phyloP scores from a whole-genome alignment of 2,797 vertebrate genomes.

The Scolopax bukidnonensis region DNA sequence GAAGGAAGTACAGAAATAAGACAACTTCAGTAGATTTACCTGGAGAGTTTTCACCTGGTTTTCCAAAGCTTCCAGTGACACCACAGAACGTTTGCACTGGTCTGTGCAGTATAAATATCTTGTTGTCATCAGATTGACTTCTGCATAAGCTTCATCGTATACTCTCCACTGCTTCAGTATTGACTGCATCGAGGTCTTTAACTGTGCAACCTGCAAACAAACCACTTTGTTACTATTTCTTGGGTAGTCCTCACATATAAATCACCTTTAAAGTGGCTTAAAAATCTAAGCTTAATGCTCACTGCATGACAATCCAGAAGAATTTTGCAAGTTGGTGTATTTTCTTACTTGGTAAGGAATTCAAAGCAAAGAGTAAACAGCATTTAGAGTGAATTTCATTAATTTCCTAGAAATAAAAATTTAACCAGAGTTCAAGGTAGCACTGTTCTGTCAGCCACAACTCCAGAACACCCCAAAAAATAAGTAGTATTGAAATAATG shows the following conservation, averaged over 20 bases:
- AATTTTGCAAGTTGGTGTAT: neutral
- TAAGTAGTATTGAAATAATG: neutral
- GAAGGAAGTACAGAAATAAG: neutral
- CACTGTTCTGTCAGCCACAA: neutral
- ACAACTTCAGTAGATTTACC: conserved; percentile 74
- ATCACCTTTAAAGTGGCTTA: neutral
- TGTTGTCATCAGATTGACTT: conserved; percentile 63
- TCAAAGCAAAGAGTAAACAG: neutral
- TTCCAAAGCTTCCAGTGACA: conserved; percentile 77
- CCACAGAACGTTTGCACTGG: conserved; percentile 58
- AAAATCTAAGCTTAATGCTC: neutral
- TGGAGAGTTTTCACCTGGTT: conserved; percentile 79
- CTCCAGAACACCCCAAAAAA: neutral
- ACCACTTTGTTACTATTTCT: neutral
- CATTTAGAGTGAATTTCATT: neutral
- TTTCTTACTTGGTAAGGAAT: neutral
- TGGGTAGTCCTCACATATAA: neutral
- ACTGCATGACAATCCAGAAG: neutral
- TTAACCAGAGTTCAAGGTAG: neutral
- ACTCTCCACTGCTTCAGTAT: conserved; percentile 78
- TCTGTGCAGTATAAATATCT: conserved; percentile 74
- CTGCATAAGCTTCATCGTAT: conserved; percentile 70
- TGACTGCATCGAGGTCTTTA: conserved; percentile 68
- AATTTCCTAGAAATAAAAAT: neutral
- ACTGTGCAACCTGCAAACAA: conserved; percentile 69